Evolutionary conservation across 1,140 invertebrate species (phyloP).

Genomic region (Leguminivora glycinivorella): DNA sequence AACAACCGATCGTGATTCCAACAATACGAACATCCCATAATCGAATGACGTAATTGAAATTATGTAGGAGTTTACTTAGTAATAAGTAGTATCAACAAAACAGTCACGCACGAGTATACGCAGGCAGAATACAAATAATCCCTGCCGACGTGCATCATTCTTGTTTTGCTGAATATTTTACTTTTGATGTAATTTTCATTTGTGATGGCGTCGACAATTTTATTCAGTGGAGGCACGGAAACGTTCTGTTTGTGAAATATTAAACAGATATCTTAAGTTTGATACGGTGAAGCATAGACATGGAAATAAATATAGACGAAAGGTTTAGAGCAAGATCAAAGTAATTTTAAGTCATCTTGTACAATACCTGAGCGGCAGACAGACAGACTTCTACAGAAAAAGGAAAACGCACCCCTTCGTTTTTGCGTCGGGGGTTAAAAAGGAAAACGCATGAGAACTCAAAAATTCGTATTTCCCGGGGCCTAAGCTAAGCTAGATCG

Average conservation of each 20-base stretch:
- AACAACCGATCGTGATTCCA: constrained; percentile 22
- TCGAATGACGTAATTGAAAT: constrained; percentile 56
- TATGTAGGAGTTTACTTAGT: constrained; percentile 53
- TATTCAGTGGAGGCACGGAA: constrained; percentile 26
- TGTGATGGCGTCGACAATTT: constrained; percentile 33
- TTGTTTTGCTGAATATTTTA: constrained; percentile 51
- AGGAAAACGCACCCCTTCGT: too few relatives aligned
- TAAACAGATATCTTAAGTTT: constrained; percentile 15
- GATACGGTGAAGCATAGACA: background rate
- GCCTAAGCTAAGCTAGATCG: too few relatives aligned
- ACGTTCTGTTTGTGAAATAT: constrained; percentile 26
- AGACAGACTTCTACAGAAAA: too few relatives aligned
- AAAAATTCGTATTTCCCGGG: too few relatives aligned
- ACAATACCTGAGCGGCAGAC: too few relatives aligned
- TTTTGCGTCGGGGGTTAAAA: too few relatives aligned
- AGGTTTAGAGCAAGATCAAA: too few relatives aligned
- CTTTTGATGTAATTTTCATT: constrained; percentile 41
- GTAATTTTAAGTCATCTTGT: too few relatives aligned
- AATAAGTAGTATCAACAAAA: constrained; percentile 51
- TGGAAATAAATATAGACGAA: too few relatives aligned
- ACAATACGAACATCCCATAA: constrained; percentile 43
- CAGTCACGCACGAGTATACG: constrained; percentile 50
- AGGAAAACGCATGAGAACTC: too few relatives aligned
- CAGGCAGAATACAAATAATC: constrained; percentile 61
- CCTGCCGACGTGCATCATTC: constrained; percentile 49